Percentiles rank a stretch among this genome's conserved stretches.
Conservation (phyloP, 2,888 invertebrate genomes). For the Gandaritis pyraliata region DNA sequence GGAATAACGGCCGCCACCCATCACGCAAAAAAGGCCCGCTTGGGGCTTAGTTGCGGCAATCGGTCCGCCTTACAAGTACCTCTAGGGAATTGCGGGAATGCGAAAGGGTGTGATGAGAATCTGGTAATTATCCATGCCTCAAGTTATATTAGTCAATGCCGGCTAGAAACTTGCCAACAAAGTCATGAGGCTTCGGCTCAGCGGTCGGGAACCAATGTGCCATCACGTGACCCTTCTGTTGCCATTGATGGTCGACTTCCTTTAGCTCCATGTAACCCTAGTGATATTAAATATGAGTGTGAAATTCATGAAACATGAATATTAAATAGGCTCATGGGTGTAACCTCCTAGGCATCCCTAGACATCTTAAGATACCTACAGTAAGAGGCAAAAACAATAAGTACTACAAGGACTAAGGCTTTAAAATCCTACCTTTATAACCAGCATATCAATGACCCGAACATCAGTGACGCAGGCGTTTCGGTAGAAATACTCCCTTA, state of each 20-base stretch:
- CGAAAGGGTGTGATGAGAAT: too few relatives aligned
- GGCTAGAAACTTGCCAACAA: slow-evolving; percentile 93
- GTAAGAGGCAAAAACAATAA: too few relatives aligned
- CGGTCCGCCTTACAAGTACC: too few relatives aligned
- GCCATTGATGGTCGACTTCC: slow-evolving; percentile 93
- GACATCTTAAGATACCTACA: too few relatives aligned
- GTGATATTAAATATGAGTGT: slow-evolving; percentile 12
- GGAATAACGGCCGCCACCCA: too few relatives aligned
- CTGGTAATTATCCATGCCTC: too few relatives aligned
- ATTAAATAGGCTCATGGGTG: neutral
- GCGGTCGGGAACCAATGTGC: slow-evolving; percentile 91
- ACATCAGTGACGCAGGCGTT: slow-evolving; percentile 91
- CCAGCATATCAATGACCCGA: slow-evolving; percentile 94
- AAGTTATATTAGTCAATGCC: slow-evolving; percentile 67
- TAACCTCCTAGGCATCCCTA: neutral
- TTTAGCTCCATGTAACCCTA: slow-evolving; percentile 97
- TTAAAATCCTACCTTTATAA: slow-evolving; percentile 89
- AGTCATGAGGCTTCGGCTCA: slow-evolving; percentile 92
- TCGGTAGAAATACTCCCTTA: slow-evolving; percentile 91
- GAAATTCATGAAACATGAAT: neutral
- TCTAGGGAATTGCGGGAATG: too few relatives aligned
- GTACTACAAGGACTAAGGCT: too few relatives aligned
- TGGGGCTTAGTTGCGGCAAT: too few relatives aligned
- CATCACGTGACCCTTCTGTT: slow-evolving; percentile 94
- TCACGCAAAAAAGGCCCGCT: too few relatives aligned